phyloP scores from a whole-genome alignment of 2,888 invertebrate species.

The Masnerella sp. region DNA sequence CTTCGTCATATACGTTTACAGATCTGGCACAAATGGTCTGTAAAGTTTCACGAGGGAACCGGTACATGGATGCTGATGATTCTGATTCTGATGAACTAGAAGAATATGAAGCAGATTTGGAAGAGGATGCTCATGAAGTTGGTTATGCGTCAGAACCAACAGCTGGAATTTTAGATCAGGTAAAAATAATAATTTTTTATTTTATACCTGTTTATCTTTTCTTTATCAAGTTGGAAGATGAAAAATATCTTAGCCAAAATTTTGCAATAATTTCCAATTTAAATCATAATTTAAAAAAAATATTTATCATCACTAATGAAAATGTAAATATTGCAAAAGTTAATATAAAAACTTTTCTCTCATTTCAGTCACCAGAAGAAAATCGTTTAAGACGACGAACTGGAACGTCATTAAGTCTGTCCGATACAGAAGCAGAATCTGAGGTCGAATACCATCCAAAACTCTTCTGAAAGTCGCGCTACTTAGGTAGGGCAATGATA shows the following conservation, averaged over 20 bases:
- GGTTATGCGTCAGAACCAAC: constrained; percentile 93
- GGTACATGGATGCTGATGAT: constrained; percentile 79
- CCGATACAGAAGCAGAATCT: constrained; percentile 90
- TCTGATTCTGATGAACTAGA: constrained; percentile 84
- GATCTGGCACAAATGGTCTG: constrained; percentile 96
- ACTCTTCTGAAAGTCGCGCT: constrained; percentile 66
- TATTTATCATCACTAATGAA: no score
- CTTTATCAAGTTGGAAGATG: no score
- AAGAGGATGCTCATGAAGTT: constrained; percentile 83
- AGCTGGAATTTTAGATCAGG: constrained; percentile 79
- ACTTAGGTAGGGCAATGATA: constrained; percentile 9
- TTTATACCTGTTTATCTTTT: not conserved
- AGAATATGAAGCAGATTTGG: constrained; percentile 81
- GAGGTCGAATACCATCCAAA: constrained; percentile 79
- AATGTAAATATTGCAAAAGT: no score
- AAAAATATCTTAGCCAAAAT: no score
- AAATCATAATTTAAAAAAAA: no score
- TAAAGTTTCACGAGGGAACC: constrained; percentile 82
- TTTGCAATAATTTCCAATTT: no score
- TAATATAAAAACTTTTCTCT: not conserved
- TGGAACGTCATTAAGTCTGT: constrained; percentile 88
- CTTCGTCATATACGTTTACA: constrained; percentile 88
- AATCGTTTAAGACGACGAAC: constrained; percentile 81
- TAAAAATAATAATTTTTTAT: constrained; percentile 66
- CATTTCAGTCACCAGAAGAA: constrained; percentile 78